phyloP scores from a whole-genome alignment of 1,140 invertebrate species.

The Drosophila santomea region DNA sequence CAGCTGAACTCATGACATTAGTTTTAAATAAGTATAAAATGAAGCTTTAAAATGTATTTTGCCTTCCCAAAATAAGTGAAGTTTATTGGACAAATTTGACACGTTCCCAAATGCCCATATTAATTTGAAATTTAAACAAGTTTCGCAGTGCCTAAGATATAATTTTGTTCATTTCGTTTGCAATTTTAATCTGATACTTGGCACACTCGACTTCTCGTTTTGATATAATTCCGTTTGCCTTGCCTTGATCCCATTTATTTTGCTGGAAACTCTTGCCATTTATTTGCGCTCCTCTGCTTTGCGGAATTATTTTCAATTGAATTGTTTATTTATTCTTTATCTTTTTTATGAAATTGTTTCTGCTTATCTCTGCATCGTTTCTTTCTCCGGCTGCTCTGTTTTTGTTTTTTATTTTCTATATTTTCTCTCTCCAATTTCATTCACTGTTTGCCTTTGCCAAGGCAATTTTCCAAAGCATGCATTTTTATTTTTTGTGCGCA shows the following conservation, averaged over 20 bases:
- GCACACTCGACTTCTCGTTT: constrained; percentile 17
- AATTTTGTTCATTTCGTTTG: background rate
- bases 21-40: background rate
- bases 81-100: background rate
- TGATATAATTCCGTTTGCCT: constrained; percentile 28
- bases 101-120: background rate
- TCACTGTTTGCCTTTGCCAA: constrained; percentile 46
- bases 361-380: constrained; percentile 34
- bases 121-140: constrained; percentile 1
- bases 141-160: background rate
- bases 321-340: constrained; percentile 37
- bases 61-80: background rate
- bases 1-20: constrained; percentile 46
- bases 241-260: constrained; percentile 28
- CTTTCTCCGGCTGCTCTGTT: constrained; percentile 11
- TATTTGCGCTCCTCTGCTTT: constrained; percentile 9
- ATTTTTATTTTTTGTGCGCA: constrained; percentile 30
- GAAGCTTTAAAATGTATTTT: background rate
- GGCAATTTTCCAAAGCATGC: constrained; percentile 54
- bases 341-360: constrained; percentile 34
- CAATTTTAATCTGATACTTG: constrained; percentile 17
- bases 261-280: constrained; percentile 10
- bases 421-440: constrained; percentile 28
- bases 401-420: background rate
- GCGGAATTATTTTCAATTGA: constrained; percentile 34